Conservation (phyloP, 53 echinoderm and acorn worm species). For the Arbacia lixula region DNA sequence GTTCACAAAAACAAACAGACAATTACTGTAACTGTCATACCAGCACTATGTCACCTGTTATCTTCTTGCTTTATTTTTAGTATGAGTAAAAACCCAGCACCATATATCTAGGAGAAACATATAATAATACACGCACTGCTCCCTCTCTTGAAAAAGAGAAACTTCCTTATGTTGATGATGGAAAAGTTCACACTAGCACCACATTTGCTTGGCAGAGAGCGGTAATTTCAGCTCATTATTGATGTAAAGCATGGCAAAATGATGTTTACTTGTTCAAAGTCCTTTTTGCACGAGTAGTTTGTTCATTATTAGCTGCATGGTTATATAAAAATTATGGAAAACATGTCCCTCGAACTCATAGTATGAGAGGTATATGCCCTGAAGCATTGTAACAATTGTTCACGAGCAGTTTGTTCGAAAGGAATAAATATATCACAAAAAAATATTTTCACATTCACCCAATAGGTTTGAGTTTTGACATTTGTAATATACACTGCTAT, state of each 20-base stretch:
- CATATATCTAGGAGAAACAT: slow-evolving; percentile 16
- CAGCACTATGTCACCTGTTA: slow-evolving; percentile 39
- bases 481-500: too few species aligned
- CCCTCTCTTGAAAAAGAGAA: slow-evolving; percentile 2
- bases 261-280: slow-evolving; percentile 15
- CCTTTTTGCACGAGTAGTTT: slow-evolving; percentile 24
- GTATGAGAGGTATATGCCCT: too few species aligned
- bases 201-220: slow-evolving; percentile 18
- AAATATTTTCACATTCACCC: too few species aligned
- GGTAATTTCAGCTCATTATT: slow-evolving; percentile 30
- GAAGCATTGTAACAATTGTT: too few species aligned
- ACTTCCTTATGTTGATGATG: not conserved
- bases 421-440: too few species aligned
- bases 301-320: slow-evolving; percentile 32
- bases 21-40: slow-evolving; percentile 41
- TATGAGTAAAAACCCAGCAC: slow-evolving; percentile 31
- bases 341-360: too few species aligned
- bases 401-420: too few species aligned
- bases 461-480: too few species aligned
- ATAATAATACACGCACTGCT: slow-evolving; percentile 10
- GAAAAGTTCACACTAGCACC: slow-evolving; percentile 41
- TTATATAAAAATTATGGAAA: too few species aligned
- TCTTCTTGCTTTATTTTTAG: not conserved
- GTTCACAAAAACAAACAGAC: too few species aligned
- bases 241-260: slow-evolving; percentile 25